These are phyloP conservation scores for Serinus canaria DNA, from an alignment of 2,113 vertebrate species.

Conservation along the genomic window DNA sequence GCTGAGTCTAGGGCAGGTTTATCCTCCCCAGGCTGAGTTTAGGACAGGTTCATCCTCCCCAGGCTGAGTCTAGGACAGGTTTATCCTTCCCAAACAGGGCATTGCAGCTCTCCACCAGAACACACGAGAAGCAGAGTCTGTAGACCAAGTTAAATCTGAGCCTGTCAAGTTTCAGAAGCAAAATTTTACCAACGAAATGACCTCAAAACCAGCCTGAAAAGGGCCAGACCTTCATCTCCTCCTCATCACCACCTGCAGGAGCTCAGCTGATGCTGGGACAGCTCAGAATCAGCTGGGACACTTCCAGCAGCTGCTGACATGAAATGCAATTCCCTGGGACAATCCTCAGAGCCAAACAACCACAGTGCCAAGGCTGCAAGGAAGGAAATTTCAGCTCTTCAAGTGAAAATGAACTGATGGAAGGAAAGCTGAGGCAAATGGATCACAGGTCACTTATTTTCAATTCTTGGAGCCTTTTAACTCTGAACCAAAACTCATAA, in stretches of 20 bases:
- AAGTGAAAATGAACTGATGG: neutral
- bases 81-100: neutral
- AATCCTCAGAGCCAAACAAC: neutral
- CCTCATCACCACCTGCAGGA: neutral
- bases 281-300: neutral
- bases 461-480: neutral
- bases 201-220: neutral
- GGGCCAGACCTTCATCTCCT: neutral
- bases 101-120: neutral
- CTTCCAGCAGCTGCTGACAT: fast-evolving
- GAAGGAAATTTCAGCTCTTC: neutral
- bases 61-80: neutral
- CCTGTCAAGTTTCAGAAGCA: neutral
- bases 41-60: neutral
- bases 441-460: neutral
- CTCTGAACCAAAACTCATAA: neutral
- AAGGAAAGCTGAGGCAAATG: neutral
- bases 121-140: neutral
- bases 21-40: neutral
- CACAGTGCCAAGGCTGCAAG: neutral
- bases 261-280: neutral
- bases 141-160: neutral
- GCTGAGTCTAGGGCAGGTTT: neutral
- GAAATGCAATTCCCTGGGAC: neutral
- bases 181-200: neutral